Percentiles rank a stretch among this genome's conserved stretches.
These are phyloP conservation scores for Masticophis lateralis DNA, from an alignment of 2,797 vertebrate species.

Conservation along the genomic window DNA sequence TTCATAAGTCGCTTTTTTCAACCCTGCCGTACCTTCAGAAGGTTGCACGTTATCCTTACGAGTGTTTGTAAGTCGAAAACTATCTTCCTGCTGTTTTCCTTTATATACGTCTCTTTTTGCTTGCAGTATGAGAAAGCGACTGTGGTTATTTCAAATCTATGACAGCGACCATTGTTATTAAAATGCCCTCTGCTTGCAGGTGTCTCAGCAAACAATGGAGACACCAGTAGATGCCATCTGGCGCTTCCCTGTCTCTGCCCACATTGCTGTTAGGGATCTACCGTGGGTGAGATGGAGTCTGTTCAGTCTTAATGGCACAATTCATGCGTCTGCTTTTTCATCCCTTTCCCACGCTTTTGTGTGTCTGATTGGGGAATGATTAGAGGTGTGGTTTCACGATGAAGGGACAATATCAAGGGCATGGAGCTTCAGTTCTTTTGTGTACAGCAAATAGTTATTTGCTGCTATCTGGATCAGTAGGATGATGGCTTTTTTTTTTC, in stretches of 20 bases:
- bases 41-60: background rate
- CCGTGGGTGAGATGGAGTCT: background rate
- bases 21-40: background rate
- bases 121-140: background rate
- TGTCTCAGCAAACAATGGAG: background rate
- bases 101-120: background rate
- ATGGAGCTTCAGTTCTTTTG: background rate
- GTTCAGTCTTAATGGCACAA: background rate
- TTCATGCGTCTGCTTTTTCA: background rate
- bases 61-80: background rate
- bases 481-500: background rate
- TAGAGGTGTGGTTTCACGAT: background rate
- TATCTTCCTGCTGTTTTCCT: background rate
- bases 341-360: background rate
- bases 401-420: background rate
- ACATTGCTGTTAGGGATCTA: background rate
- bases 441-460: constrained; percentile 2
- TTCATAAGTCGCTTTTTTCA: background rate
- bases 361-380: background rate
- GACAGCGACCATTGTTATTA: background rate
- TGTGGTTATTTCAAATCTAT: background rate
- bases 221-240: background rate
- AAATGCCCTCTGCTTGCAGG: constrained; percentile 7
- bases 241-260: background rate
- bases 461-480: background rate